phyloP scores from a whole-genome alignment of 2,888 invertebrate genomes.

The Parnassius glacialis region DNA sequence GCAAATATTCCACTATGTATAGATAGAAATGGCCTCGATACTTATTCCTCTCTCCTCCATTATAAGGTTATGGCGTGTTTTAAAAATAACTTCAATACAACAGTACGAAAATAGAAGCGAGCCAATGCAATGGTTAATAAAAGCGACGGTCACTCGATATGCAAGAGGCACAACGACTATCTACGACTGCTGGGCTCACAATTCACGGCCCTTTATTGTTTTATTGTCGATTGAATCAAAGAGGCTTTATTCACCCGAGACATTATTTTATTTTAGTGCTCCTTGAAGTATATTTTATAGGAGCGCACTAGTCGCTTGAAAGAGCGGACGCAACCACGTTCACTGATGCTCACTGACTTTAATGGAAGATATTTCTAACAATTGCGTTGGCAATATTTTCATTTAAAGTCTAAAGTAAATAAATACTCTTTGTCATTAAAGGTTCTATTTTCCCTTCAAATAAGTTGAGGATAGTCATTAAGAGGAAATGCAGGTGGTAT shows the following conservation, averaged over 20 bases:
- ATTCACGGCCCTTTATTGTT: slow-evolving; percentile 39
- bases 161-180: slow-evolving; percentile 39
- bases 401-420: neutral
- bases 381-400: neutral
- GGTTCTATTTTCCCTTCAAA: too few species aligned
- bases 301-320: slow-evolving; percentile 7
- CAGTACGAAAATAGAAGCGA: slow-evolving; percentile 42
- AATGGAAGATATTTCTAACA: neutral
- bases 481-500: too few species aligned
- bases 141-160: slow-evolving; percentile 43
- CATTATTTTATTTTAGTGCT: slow-evolving; percentile 24
- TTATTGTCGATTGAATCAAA: slow-evolving; percentile 37
- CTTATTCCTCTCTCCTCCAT: too few species aligned
- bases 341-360: neutral
- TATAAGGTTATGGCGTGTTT: slow-evolving; percentile 11
- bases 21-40: slow-evolving; percentile 21
- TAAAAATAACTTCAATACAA: slow-evolving; percentile 23
- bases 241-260: slow-evolving; percentile 20
- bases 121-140: slow-evolving; percentile 39
- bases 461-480: too few species aligned
- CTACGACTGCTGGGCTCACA: slow-evolving; percentile 33
- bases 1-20: slow-evolving; percentile 13
- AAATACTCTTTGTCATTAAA: neutral
- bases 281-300: slow-evolving; percentile 23
- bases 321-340: slow-evolving; percentile 1